These are phyloP conservation scores for Hiodon alosoides DNA, from an alignment of 2,113 vertebrate genomes.

Conservation along the genomic window DNA sequence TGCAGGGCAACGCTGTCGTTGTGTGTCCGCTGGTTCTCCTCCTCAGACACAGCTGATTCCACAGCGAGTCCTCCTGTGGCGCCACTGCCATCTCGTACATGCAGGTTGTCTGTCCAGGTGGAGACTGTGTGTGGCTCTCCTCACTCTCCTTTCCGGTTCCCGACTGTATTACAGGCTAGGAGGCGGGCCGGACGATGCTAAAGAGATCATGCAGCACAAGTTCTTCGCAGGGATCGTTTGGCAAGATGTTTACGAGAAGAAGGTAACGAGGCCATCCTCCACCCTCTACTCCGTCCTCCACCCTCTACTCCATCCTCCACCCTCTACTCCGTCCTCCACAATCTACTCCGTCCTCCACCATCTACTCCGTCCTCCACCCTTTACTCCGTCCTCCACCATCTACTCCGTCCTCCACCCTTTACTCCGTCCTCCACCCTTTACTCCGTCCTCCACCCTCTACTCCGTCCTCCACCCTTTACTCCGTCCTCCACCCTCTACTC, in stretches of 20 bases:
- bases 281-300: too few relatives aligned
- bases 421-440: too few relatives aligned
- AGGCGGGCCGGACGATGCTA: conserved; percentile 86
- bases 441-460: too few relatives aligned
- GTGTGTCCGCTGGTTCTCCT: background rate
- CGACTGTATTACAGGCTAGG: conserved; percentile 73
- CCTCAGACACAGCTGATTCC: too few relatives aligned
- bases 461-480: too few relatives aligned
- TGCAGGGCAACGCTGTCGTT: background rate
- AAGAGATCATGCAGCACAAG: conserved; percentile 97
- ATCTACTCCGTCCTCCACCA: background rate
- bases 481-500: too few relatives aligned
- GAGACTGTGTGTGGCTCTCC: background rate
- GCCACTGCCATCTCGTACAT: background rate
- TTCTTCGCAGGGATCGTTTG: conserved; percentile 90
- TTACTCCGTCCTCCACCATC: too few relatives aligned
- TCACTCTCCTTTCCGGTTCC: conserved; percentile 15
- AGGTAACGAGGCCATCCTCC: conserved; percentile 61
- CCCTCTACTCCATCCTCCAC: too few relatives aligned
- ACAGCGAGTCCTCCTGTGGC: too few relatives aligned
- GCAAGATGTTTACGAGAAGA: conserved; percentile 95
- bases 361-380: too few relatives aligned
- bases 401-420: too few relatives aligned
- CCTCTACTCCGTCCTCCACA: too few relatives aligned
- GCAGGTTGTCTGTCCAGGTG: background rate